A percentile compares a stretch with the other conserved stretches of the same genome.
phyloP scores from a whole-genome alignment of 1,140 invertebrate genomes.

The Idris sp. region DNA sequence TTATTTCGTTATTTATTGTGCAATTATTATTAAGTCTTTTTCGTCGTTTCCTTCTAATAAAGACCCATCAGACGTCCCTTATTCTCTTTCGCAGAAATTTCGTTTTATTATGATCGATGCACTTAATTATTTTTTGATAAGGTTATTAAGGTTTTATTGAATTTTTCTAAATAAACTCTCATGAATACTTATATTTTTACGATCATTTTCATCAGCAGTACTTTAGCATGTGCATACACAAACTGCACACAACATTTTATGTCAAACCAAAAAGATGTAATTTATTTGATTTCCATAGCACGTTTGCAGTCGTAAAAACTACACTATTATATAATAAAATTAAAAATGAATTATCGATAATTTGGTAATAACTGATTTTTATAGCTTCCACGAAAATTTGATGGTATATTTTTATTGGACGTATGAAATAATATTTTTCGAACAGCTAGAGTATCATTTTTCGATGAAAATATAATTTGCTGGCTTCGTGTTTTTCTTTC shows the following conservation, averaged over 20 bases:
- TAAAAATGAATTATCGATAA: slow-evolving; percentile 2
- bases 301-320: too few relatives aligned
- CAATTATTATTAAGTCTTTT: slow-evolving; percentile 51
- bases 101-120: slow-evolving; percentile 46
- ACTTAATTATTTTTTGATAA: slow-evolving; percentile 41
- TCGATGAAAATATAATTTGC: slow-evolving; percentile 53
- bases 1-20: slow-evolving; percentile 56
- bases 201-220: not conserved
- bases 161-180: too few relatives aligned
- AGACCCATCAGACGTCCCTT: slow-evolving; percentile 24
- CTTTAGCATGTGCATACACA: too few relatives aligned
- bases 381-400: slow-evolving; percentile 25
- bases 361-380: slow-evolving; percentile 33
- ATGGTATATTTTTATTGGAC: slow-evolving; percentile 37
- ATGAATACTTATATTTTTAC: slow-evolving; percentile 1
- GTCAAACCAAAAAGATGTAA: not conserved
- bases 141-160: slow-evolving; percentile 6
- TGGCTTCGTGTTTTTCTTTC: slow-evolving; percentile 34
- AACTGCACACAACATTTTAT: too few relatives aligned
- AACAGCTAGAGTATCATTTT: slow-evolving; percentile 51
- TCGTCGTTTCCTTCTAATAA: slow-evolving; percentile 49
- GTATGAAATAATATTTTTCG: slow-evolving; percentile 55
- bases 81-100: slow-evolving; percentile 30
- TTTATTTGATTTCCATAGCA: too few relatives aligned
- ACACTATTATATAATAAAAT: too few relatives aligned